Base-by-base conservation (phyloP, 1,140 invertebrate species). In the Aethina tumida region DNA sequence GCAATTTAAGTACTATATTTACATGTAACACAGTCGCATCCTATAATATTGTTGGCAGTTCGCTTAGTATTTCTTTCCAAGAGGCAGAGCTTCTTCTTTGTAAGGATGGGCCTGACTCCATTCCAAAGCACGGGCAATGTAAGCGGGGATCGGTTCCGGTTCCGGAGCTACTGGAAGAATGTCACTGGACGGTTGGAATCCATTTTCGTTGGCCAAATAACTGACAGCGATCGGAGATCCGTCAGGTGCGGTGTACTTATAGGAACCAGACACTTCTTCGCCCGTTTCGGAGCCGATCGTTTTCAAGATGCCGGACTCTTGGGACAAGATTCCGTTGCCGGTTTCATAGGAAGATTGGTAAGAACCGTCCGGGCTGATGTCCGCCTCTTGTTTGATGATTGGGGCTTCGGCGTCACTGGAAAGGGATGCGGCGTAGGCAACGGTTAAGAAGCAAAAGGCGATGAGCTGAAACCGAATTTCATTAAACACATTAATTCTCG, bases 331-430 rank as follows among this genome's bases (percentile, higher is more conserved):
- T 14, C 77, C 76, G 49, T 80, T 75, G 1, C 70, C 77, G 29
- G 74, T 74, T 56, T 76, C 73, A 46, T 71, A 76, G 46, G 27
- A 31, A 7, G 25, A 34, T 52, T 72, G 70, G 60, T 78, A 80
- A 5, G 73, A 74, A 35, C 77, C 77, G 55, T 79, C 77, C 15
- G 67, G 71, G 50, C 74, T 75, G 27, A 76, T 68, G 52, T 74
- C 64, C 52, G 71, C 70, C 37, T 70, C 66, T 52, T 75, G 74
- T 19, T 64, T 59, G 12, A 77, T 34, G 37, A 77, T 77, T 20
- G 72, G 70, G 40, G 75, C 71, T 7, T 66, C 67, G 35, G 72
- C 70, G 8, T 59, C 63, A 2, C 51, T 51, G 29, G 51, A 49
- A 20, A 53, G 53, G 36, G 68, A 66, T 10, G 68, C 67, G 17